Conservation (phyloP, 92 coral and sea anemone species). For the Porites divaricata region DNA sequence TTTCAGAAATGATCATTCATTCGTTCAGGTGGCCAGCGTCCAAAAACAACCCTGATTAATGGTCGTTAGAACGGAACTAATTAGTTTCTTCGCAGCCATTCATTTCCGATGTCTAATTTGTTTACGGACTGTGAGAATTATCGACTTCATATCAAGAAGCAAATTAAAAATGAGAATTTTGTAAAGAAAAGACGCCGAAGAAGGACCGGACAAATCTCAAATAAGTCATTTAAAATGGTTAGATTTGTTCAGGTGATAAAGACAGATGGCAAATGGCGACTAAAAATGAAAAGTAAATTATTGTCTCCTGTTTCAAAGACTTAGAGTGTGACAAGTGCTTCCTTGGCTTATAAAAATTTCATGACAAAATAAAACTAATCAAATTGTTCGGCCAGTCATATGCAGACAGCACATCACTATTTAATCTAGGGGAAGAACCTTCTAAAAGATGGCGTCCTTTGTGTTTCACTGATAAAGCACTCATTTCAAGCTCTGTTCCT, state of each 20-base stretch:
- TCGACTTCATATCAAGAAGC: background rate
- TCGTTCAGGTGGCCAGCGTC: background rate
- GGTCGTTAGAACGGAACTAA: background rate
- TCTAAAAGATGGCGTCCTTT: background rate
- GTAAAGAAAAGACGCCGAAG: background rate
- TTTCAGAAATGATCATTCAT: background rate
- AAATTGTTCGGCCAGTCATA: background rate
- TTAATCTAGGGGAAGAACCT: background rate
- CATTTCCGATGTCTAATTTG: constrained; percentile 5
- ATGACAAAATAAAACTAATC: background rate
- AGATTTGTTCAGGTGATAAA: background rate
- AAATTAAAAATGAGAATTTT: background rate
- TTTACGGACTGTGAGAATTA: background rate
- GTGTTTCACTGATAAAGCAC: no score
- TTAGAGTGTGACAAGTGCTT: background rate
- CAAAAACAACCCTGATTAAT: background rate
- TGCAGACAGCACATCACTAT: background rate
- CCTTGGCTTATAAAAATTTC: background rate
- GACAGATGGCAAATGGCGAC: background rate
- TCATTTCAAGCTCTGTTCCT: background rate
- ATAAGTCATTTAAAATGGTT: background rate
- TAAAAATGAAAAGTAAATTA: background rate
- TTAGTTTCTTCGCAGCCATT: background rate
- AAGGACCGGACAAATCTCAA: background rate
- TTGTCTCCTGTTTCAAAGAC: background rate